Evolutionary conservation across 2,888 invertebrate genomes (phyloP).

Genomic region (Timandra comae): DNA sequence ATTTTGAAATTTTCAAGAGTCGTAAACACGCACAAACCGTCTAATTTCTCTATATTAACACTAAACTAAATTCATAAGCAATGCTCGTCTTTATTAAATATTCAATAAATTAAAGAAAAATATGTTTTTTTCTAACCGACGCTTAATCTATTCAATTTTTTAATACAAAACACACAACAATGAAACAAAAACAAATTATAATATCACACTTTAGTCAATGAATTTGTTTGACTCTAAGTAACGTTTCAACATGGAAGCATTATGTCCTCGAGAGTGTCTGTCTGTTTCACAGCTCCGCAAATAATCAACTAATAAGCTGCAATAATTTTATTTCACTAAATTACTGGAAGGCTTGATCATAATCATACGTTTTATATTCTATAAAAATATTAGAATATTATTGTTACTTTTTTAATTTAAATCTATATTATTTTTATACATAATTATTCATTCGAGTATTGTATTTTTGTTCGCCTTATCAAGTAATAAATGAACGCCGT

Average conservation of each 20-base stretch:
- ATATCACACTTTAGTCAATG: slow-evolving; percentile 72
- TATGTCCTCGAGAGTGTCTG: slow-evolving; percentile 41
- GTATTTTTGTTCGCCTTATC: slow-evolving; percentile 52
- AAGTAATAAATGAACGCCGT: slow-evolving; percentile 36
- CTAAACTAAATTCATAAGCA: slow-evolving; percentile 72
- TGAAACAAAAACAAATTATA: slow-evolving; percentile 71
- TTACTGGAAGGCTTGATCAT: slow-evolving; percentile 76
- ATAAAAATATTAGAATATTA: slow-evolving; percentile 76
- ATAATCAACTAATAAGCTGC: slow-evolving; percentile 57
- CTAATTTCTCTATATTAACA: slow-evolving; percentile 55
- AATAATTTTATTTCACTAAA: slow-evolving; percentile 62
- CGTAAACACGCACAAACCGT: slow-evolving; percentile 38
- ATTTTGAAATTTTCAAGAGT: too few species aligned
- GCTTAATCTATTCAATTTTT: slow-evolving; percentile 59
- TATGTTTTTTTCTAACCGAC: slow-evolving; percentile 49
- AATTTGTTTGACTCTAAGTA: slow-evolving; percentile 44
- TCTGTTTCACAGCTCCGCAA: slow-evolving; percentile 69
- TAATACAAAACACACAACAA: slow-evolving; percentile 74
- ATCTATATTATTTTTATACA: slow-evolving; percentile 55
- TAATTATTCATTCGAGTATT: slow-evolving; percentile 65
- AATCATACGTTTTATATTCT: slow-evolving; percentile 70
- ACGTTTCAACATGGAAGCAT: slow-evolving; percentile 69
- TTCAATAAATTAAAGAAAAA: slow-evolving; percentile 67
- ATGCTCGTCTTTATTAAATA: slow-evolving; percentile 75
- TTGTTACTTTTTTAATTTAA: slow-evolving; percentile 46